These are phyloP conservation scores for Brachionus plicatilis DNA, from an alignment of 1,140 invertebrate genomes.

Conservation along the genomic window DNA sequence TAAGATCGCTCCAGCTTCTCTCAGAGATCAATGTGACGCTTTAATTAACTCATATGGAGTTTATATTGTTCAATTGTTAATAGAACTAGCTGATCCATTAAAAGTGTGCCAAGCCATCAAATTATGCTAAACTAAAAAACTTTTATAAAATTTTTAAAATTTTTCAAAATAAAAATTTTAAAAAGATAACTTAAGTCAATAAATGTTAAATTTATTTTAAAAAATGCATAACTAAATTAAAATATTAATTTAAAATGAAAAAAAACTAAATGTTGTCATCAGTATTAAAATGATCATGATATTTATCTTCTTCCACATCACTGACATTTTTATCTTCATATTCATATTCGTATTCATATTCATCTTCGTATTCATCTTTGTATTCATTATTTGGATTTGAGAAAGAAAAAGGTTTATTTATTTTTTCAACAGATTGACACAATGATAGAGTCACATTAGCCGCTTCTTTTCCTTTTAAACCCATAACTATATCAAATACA, in stretches of 20 bases:
- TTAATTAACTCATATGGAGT: slow-evolving; percentile 23
- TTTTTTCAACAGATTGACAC: not conserved
- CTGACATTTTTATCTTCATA: no score
- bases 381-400: not conserved
- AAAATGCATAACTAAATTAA: no score
- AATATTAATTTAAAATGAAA: no score
- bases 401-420: not conserved
- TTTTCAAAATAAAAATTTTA: no score
- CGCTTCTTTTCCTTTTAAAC: not conserved
- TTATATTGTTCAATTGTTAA: slow-evolving; percentile 18
- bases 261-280: no score
- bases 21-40: slow-evolving; percentile 16
- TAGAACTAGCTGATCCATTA: slow-evolving; percentile 14
- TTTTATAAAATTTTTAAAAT: no score
- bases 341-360: no score
- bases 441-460: not conserved
- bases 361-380: no score
- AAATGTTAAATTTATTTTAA: no score
- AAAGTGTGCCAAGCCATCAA: slow-evolving; percentile 35
- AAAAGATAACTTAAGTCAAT: no score
- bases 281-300: no score
- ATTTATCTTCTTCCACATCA: no score
- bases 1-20: not conserved
- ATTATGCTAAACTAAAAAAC: not conserved
- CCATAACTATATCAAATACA: not conserved